A percentile compares a stretch with the other conserved stretches of the same genome.
phyloP scores from a whole-genome alignment of 2,888 invertebrate genomes.

The Phrixothrix hirtus region DNA sequence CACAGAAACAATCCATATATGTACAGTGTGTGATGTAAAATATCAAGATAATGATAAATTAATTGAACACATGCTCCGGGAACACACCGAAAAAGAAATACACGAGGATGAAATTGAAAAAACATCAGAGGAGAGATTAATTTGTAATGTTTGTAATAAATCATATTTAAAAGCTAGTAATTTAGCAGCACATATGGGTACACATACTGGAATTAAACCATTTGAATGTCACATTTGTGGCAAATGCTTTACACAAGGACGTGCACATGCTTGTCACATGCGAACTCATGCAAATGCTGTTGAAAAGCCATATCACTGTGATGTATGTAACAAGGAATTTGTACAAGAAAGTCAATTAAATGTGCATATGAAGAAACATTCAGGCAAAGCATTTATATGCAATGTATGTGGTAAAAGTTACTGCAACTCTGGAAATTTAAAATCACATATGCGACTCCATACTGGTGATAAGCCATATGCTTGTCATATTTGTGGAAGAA shows the following conservation, averaged over 20 bases:
- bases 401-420: slow-evolving; percentile 42
- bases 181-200: slow-evolving; percentile 43
- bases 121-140: slow-evolving; percentile 19
- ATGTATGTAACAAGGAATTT: slow-evolving; percentile 41
- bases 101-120: slow-evolving; percentile 13
- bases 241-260: slow-evolving; percentile 42
- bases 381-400: slow-evolving; percentile 35
- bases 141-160: slow-evolving; percentile 42
- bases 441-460: slow-evolving; percentile 34
- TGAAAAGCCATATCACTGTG: slow-evolving; percentile 34
- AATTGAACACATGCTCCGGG: slow-evolving; percentile 34
- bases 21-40: slow-evolving; percentile 33
- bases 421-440: slow-evolving; percentile 42
- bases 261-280: slow-evolving; percentile 43
- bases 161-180: slow-evolving; percentile 43
- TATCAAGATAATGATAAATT: slow-evolving; percentile 31
- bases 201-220: slow-evolving; percentile 41
- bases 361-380: slow-evolving; percentile 40
- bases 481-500: slow-evolving; percentile 42
- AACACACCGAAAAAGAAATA: slow-evolving; percentile 33
- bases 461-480: slow-evolving; percentile 43
- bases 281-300: slow-evolving; percentile 39
- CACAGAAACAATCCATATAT: slow-evolving; percentile 29
- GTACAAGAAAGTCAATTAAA: slow-evolving; percentile 37
- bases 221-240: slow-evolving; percentile 41